phyloP scores from a whole-genome alignment of 1,140 invertebrate species.

The Bombus picipes region DNA sequence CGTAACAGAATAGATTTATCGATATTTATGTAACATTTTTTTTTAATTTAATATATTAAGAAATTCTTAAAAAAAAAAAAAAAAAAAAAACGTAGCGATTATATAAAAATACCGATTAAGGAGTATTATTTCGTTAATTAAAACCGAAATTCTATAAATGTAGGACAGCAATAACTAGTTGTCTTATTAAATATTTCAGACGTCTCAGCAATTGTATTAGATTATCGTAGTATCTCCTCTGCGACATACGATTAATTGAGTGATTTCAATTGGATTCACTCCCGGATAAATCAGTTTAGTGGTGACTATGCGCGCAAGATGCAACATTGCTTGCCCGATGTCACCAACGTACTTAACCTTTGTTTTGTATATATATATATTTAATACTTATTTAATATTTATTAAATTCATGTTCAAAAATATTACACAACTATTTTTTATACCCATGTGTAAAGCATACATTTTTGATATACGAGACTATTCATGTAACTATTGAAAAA shows the following conservation, averaged over 20 bases:
- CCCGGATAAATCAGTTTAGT: conserved; percentile 72
- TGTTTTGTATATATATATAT: neutral
- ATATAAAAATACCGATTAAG: neutral
- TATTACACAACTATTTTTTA: neutral
- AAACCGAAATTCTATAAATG: neutral
- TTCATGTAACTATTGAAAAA: neutral
- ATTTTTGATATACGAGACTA: neutral
- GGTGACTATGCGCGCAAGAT: conserved; percentile 57
- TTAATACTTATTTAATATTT: neutral
- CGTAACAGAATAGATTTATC: neutral
- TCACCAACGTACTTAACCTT: neutral
- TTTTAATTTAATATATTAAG: neutral
- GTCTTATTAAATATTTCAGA: neutral
- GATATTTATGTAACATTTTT: neutral
- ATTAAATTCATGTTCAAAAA: neutral
- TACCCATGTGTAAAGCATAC: neutral
- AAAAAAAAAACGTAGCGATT: neutral
- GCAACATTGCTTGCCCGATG: neutral
- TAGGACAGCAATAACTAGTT: neutral
- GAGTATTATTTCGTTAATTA: neutral
- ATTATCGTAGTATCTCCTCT: conserved; percentile 59
- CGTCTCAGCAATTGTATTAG: conserved; percentile 67
- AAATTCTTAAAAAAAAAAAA: neutral
- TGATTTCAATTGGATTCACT: conserved; percentile 76
- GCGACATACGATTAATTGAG: conserved; percentile 68